phyloP scores from a whole-genome alignment of 2,888 invertebrate species.

The Pammene fasciana region DNA sequence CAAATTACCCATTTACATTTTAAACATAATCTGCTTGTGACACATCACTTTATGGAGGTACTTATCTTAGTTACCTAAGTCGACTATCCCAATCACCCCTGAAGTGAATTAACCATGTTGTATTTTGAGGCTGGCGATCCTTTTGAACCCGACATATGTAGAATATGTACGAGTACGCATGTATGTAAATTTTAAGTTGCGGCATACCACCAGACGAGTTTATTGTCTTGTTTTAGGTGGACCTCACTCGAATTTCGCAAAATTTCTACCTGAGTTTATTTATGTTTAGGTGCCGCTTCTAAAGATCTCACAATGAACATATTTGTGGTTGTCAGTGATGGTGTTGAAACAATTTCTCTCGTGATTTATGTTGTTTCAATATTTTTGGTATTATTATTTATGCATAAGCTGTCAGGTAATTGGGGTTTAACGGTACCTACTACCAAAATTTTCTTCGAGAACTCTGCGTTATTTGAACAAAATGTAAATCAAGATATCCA shows the following conservation, averaged over 20 bases:
- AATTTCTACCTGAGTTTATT: constrained; percentile 34
- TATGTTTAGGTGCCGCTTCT: constrained; percentile 19
- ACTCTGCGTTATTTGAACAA: no score
- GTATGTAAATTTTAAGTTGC: neutral
- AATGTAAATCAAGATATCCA: no score
- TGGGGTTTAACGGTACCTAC: no score
- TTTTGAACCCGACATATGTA: neutral
- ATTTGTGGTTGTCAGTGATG: neutral
- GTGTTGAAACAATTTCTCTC: neutral
- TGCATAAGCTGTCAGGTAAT: no score
- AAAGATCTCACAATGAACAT: neutral
- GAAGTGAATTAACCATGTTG: no score
- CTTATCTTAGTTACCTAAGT: no score
- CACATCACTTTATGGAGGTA: no score
- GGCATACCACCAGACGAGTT: neutral
- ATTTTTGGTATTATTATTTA: no score
- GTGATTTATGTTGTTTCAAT: neutral
- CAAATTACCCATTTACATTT: no score
- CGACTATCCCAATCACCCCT: no score
- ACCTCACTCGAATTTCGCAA: constrained; percentile 6
- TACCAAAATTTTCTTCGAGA: no score
- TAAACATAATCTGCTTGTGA: no score
- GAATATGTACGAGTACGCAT: neutral
- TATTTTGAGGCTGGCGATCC: neutral
- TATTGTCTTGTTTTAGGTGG: constrained; percentile 3